phyloP scores from a whole-genome alignment of 2,888 invertebrate genomes.

The Phlogophora meticulosa region DNA sequence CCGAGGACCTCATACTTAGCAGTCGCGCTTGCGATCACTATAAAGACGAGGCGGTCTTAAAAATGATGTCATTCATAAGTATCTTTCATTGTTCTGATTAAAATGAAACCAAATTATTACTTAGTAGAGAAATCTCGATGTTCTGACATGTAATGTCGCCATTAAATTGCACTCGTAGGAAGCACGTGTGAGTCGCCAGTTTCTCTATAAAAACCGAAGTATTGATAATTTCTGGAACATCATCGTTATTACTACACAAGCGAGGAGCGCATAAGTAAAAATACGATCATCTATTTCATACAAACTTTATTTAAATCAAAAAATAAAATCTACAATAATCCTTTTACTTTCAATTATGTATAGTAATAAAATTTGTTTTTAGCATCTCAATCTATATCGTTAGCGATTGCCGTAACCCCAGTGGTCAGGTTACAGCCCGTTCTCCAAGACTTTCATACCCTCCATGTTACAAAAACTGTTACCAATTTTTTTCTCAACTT shows the following conservation, averaged over 20 bases:
- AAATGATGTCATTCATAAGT: no score
- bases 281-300: conserved; percentile 80
- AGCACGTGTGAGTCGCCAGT: no score
- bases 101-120: no score
- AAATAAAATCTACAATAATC: conserved; percentile 91
- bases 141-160: no score
- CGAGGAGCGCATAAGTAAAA: conserved; percentile 28
- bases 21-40: no score
- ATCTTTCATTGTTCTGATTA: no score
- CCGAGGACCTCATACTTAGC: no score
- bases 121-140: no score
- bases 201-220: no score
- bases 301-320: conserved; percentile 91
- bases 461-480: conserved; percentile 68
- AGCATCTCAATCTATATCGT: conserved; percentile 76
- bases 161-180: no score
- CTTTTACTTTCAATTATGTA: conserved; percentile 85
- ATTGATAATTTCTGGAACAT: background rate
- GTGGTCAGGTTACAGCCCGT: conserved; percentile 50
- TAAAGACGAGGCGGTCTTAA: no score
- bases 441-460: conserved; percentile 77
- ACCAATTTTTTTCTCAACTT: conserved; percentile 65
- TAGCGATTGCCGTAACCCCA: conserved; percentile 65
- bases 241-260: background rate
- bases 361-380: conserved; percentile 86